Conservation (phyloP, 2,113 vertebrate species). For the Neomonachus schauinslandi region DNA sequence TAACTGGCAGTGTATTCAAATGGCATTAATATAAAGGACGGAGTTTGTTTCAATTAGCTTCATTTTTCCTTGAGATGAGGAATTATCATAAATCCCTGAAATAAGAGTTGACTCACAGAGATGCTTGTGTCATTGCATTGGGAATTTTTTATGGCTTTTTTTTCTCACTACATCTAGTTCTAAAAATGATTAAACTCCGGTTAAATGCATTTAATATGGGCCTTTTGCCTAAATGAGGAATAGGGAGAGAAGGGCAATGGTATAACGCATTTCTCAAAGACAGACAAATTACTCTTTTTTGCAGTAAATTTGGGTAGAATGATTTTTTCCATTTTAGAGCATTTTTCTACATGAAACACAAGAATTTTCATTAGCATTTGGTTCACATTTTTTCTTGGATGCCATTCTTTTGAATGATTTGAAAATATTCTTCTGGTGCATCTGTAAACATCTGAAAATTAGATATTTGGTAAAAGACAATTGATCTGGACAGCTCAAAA, state of each 20-base stretch:
- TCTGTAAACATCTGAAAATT: constrained; percentile 71
- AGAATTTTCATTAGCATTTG: constrained; percentile 67
- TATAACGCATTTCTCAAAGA: constrained; percentile 81
- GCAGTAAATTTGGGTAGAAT: constrained; percentile 76
- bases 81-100: constrained; percentile 88
- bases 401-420: constrained; percentile 72
- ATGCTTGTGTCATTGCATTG: constrained; percentile 80
- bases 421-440: constrained; percentile 41
- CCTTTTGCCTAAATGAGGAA: constrained; percentile 83
- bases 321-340: constrained; percentile 66
- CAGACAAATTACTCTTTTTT: constrained; percentile 76
- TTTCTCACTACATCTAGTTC: constrained; percentile 81
- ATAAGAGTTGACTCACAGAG: constrained; percentile 85
- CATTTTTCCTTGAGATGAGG: constrained; percentile 85
- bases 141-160: constrained; percentile 79
- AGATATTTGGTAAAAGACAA: constrained; percentile 65
- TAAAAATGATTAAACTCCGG: constrained; percentile 83
- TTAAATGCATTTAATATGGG: constrained; percentile 85
- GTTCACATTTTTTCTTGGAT: constrained; percentile 68
- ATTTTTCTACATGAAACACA: constrained; percentile 48
- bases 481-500: constrained; percentile 71
- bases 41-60: constrained; percentile 88
- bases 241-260: constrained; percentile 38
- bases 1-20: constrained; percentile 86
- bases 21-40: constrained; percentile 83